These are phyloP conservation scores for Anolis apletophallus DNA, from an alignment of 2,797 vertebrate species.

Conservation along the genomic window DNA sequence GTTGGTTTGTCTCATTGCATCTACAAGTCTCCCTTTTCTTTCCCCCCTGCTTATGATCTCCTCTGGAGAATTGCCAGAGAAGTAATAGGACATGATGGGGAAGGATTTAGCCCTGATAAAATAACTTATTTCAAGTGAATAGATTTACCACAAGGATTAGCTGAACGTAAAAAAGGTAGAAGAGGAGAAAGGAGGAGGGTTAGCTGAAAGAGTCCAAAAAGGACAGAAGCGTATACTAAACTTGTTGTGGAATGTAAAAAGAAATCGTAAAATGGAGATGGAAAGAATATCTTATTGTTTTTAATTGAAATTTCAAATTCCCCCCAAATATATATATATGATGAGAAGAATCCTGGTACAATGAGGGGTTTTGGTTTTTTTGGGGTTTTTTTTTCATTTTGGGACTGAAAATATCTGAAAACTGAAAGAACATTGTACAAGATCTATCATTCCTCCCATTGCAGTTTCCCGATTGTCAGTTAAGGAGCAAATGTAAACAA, in stretches of 20 bases:
- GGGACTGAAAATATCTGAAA: too few relatives aligned
- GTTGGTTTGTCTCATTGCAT: not conserved
- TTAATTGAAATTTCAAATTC: too few relatives aligned
- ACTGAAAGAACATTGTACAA: too few relatives aligned
- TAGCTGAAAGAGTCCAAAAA: not conserved
- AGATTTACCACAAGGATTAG: conserved; percentile 14
- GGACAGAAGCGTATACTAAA: not conserved
- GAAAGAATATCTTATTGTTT: too few relatives aligned
- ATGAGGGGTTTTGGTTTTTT: too few relatives aligned
- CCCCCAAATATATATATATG: too few relatives aligned
- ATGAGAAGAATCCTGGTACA: too few relatives aligned
- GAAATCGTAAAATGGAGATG: not conserved
- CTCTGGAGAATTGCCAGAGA: not conserved
- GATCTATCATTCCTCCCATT: too few relatives aligned
- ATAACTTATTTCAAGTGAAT: conserved; percentile 9
- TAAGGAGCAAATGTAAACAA: too few relatives aligned
- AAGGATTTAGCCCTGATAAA: conserved; percentile 13
- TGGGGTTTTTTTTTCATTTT: too few relatives aligned
- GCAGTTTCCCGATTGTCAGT: too few relatives aligned
- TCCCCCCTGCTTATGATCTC: not conserved
- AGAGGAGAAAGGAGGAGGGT: not conserved
- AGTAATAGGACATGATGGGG: not conserved
- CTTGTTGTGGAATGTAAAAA: not conserved
- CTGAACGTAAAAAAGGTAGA: not conserved
- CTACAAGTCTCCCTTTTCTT: not conserved